Evolutionary conservation across 2,113 vertebrate genomes (phyloP), one percentile per base, ranked within the genome.

Genomic region (Seriola quinqueradiata): DNA sequence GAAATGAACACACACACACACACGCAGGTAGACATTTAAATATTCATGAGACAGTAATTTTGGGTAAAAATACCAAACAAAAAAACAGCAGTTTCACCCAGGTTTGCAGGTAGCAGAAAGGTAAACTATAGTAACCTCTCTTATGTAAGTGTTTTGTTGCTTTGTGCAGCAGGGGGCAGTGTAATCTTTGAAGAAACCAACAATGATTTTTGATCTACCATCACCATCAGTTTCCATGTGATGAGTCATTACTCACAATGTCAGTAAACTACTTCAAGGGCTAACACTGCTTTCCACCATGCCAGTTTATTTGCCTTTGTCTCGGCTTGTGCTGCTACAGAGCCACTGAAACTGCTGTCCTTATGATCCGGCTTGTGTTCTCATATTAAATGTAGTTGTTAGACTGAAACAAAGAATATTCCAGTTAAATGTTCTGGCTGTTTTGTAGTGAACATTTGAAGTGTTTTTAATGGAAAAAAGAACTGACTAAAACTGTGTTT

Each of bases 161-260:
- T 9, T 11, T 4, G 60, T 74, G 87, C 92, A 87, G 79, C 78
- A 94, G 93, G 88, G 92, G 90, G 87, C 92, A 90, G 88, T 88
- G 69, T 81, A 60, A 60, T 44, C 70, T 63, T 66, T 59, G 8
- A 17, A 0, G 46, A 65, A 80, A 60, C 38, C 0, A 13, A 7
- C 40, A 36, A 14, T 11, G 8, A 1, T 46, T 70, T 81, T 52
- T 75, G 28, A 61, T 75, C 42, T 38, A 52, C 71, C 46, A 7
- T 79, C 44, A 48, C 52, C 68, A 87, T 88, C 50, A 67, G 67
- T 81, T 78, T 89, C 87, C 77, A 66, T 87, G 73, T 87, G 87
- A 87, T 90, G 92, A 93, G 81, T 92, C 90, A 92, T 86, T 81
- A 78, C 69, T 89, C 60, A 82, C 82, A 76, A 84, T 88, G 66